These are phyloP conservation scores for Agrochola litura DNA, from an alignment of 2,888 invertebrate genomes.

Conservation along the genomic window DNA sequence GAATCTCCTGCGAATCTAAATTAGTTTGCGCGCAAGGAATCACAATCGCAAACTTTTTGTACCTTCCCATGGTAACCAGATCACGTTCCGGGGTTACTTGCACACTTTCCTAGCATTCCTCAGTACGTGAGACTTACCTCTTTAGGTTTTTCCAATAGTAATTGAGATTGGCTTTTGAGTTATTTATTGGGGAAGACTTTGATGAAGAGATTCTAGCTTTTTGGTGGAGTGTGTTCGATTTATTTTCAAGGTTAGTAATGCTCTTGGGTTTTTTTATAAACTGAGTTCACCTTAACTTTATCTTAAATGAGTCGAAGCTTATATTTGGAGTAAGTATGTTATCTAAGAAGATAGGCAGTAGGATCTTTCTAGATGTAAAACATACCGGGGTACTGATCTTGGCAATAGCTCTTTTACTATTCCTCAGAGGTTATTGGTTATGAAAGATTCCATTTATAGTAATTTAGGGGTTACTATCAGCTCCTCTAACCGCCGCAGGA, in stretches of 20 bases:
- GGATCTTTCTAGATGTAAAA: not conserved
- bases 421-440: not conserved
- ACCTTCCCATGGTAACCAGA: slow-evolving; percentile 75
- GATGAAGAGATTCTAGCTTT: slow-evolving; percentile 23
- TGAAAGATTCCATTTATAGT: not conserved
- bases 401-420: not conserved
- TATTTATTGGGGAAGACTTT: slow-evolving; percentile 43
- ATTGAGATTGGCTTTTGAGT: slow-evolving; percentile 46
- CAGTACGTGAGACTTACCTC: slow-evolving; percentile 69
- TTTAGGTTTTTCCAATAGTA: slow-evolving; percentile 60
- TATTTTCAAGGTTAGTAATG: not conserved
- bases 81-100: slow-evolving; percentile 76
- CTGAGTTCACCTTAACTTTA: not conserved
- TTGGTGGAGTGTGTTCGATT: slow-evolving; percentile 5
- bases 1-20: slow-evolving; percentile 86
- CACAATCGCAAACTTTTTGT: slow-evolving; percentile 78
- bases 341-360: not conserved
- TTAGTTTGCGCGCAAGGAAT: slow-evolving; percentile 82
- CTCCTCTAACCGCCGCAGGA: too few relatives aligned
- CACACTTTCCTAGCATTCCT: slow-evolving; percentile 85
- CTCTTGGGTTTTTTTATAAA: not conserved
- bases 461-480: not conserved
- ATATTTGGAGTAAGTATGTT: not conserved
- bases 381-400: not conserved
- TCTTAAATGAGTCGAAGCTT: not conserved